Base-by-base conservation (phyloP, 2,113 vertebrate species). In the Pseudorasbora parva region DNA sequence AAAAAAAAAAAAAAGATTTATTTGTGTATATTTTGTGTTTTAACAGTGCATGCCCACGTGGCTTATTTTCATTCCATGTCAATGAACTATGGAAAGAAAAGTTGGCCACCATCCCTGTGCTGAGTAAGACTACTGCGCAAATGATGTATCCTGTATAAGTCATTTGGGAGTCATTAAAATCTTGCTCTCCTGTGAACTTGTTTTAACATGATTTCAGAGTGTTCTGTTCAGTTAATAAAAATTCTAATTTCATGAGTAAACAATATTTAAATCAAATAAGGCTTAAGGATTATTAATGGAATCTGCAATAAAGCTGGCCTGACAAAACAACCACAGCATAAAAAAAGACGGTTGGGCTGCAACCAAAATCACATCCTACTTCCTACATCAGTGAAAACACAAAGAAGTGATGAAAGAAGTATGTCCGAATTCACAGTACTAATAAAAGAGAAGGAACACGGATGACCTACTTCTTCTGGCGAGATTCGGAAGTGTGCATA, bases 131-230 rank as follows among this genome's bases (percentile, higher is more conserved):
- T n/a, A 27, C 30, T 51, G 81, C 47, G 62, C 75, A 43, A 84
- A 59, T 74, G 47, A 49, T 71, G 41, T 30, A 84, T 85, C 83
- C 59, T 30, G 49, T 51, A 14, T 43, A 74, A 68, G 49, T 59
- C 57, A 85, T 51, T 19, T 56, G 74, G 66, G 60, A 71, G 51
- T 30, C 66, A 74, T 82, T 74, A 8, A 69, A 69, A 66, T 21
- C 12, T 27, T 56, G 27, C 30, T 62, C 25, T 59, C 12, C 10
- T 11, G 43, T 21, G 41, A 84, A 57, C 2, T 60, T 60, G 59
- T 15, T 23, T 57, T n/a, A 47, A 21, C 17, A 3, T 49, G 71
- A 54, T 17, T 41, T 17, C 8, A 27, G 49, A 45, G 37, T 21
- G 51, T 72, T 69, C 27, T 33, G 60, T 81, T 60, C 9, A 76